phyloP scores from a whole-genome alignment of 2,113 vertebrate genomes.

The Dermatemys mawii region DNA sequence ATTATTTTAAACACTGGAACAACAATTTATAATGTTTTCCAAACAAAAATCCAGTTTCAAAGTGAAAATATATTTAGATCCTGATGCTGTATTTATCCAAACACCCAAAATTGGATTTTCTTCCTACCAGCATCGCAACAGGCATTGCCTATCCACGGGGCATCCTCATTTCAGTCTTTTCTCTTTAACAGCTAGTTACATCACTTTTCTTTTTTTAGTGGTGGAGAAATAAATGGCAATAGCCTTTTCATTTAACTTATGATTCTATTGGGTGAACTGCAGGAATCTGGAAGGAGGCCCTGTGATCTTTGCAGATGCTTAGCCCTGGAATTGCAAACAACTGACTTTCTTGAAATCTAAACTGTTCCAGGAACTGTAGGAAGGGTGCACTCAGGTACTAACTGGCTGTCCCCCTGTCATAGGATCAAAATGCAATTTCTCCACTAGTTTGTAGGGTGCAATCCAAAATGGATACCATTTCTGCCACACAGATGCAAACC shows the following conservation, averaged over 20 bases:
- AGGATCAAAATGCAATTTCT: fast-evolving
- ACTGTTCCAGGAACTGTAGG: not conserved
- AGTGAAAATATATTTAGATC: not conserved
- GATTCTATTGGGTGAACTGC: not conserved
- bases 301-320: conserved; percentile 4
- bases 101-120: not conserved
- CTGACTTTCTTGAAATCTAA: not conserved
- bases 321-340: not conserved
- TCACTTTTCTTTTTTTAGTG: not conserved
- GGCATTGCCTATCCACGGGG: not conserved
- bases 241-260: not conserved
- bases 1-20: not conserved
- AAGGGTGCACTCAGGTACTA: not conserved
- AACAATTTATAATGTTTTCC: not conserved
- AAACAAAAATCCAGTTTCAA: not conserved
- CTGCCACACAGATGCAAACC: not conserved
- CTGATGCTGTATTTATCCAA: not conserved
- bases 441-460: not conserved
- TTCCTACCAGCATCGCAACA: not conserved
- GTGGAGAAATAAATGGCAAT: not conserved
- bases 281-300: not conserved
- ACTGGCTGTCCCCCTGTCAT: not conserved
- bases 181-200: not conserved
- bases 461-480: not conserved
- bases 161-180: not conserved